Evolutionary conservation across 1,140 invertebrate genomes (phyloP).

Genomic region (Lanistes nyassanus): DNA sequence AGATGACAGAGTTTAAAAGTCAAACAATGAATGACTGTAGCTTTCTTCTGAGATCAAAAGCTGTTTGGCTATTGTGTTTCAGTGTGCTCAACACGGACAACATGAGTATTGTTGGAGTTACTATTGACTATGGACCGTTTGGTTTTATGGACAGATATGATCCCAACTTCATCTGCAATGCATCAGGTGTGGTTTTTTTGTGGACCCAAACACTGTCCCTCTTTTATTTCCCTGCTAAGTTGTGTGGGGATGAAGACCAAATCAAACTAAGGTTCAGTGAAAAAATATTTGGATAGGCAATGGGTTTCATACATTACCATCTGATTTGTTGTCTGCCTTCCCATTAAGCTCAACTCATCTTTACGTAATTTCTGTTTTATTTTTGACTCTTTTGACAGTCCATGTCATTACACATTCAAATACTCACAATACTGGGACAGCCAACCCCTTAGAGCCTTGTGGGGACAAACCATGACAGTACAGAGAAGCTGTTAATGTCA

Average conservation of each 20-base stretch:
- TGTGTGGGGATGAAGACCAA: neutral
- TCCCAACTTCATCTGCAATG: constrained; percentile 74
- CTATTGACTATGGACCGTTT: constrained; percentile 78
- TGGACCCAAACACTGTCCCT: neutral
- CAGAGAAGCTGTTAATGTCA: too few species aligned
- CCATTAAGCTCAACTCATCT: too few species aligned
- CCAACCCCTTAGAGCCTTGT: too few species aligned
- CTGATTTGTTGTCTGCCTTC: too few species aligned
- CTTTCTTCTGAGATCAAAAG: neutral
- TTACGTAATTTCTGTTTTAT: too few species aligned
- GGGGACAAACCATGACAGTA: too few species aligned
- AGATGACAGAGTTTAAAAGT: too few species aligned
- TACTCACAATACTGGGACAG: too few species aligned
- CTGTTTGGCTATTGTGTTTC: neutral
- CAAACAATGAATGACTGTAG: too few species aligned
- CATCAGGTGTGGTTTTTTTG: constrained; percentile 61
- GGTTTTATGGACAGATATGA: constrained; percentile 77
- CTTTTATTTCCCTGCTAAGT: neutral
- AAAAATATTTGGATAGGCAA: neutral
- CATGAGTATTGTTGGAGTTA: constrained; percentile 77
- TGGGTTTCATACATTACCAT: too few species aligned
- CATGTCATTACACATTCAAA: too few species aligned
- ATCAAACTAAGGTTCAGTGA: neutral
- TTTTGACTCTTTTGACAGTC: too few species aligned
- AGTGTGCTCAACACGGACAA: constrained; percentile 79